Evolutionary conservation across 2,113 vertebrate genomes (phyloP), one percentile per base, ranked within the genome.

Genomic region (Ranitomeya variabilis): DNA sequence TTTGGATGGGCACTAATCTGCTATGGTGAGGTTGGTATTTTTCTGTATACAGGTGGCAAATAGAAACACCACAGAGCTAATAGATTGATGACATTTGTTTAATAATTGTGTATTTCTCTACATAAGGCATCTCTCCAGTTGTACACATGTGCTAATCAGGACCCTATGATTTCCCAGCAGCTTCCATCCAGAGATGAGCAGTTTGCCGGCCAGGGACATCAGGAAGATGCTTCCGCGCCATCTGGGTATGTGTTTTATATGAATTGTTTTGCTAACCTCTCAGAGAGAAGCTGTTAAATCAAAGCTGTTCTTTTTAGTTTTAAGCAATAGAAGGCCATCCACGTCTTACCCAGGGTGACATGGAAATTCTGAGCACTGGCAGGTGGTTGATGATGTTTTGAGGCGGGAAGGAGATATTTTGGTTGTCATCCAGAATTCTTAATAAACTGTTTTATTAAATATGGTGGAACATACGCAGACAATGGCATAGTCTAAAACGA

Each of bases 191-290:
- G 18, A 81, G 62, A 80, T 71, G 78, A 81, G 86, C 66, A 80
- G 52, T 87, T 23, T 87, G 76, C 59, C 74, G 62, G 37, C 60
- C 59, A 60, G 73, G 85, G 85, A 66, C 74, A 66, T 67, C 86
- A 81, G 78, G 86, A 81, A 37, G 66, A 87, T 59, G 77, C 23
- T 69, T 81, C 66, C 23, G 18, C 52, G 15, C 86, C 86, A 87
- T 87, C 86, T 87, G 86, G 86, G 78, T 67, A 66, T 73, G 77
- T 80, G 77, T 80, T 87, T 81, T 87, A 81, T 87, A 81, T 59
- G 77, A 87, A 87, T 80, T 87, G 86, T 87, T 87, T 81, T 87
- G 86, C 11, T 87, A 87, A 87, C 86, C 86, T 87, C 86, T 87
- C 86, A 81, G 54, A 71, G 78, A 37, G 59, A 80, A 87, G 86